Conservation (phyloP, 2,113 vertebrate species). For the Noctilio leporinus region DNA sequence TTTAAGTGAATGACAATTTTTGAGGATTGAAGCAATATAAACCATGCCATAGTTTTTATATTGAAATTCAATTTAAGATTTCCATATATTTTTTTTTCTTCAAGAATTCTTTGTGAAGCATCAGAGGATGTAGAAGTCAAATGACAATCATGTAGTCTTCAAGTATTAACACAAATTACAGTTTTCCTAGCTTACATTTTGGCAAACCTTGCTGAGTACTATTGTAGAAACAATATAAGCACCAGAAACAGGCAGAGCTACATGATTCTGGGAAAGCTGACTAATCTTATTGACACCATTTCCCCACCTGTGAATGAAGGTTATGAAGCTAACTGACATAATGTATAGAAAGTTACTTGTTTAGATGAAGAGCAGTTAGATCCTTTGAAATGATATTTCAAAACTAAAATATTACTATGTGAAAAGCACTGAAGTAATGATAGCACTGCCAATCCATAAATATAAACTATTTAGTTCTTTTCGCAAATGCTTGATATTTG, state of each 20-base stretch:
- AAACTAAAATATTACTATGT: background rate
- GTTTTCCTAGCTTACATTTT: background rate
- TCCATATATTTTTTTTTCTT: background rate
- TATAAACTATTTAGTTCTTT: conserved; percentile 19
- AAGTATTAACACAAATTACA: background rate
- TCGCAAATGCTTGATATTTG: background rate
- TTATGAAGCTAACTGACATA: background rate
- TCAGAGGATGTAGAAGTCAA: background rate
- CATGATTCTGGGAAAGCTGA: background rate
- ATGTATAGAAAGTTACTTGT: background rate
- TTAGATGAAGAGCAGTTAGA: background rate
- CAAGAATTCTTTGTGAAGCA: background rate
- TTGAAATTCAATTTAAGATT: conserved; percentile 23
- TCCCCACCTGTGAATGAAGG: background rate
- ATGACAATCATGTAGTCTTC: background rate
- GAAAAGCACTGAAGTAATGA: background rate
- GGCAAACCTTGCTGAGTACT: background rate
- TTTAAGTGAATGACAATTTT: conserved; percentile 20
- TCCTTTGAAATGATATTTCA: background rate
- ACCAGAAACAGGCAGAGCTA: background rate
- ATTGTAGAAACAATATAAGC: background rate
- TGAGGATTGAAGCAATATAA: conserved; percentile 13
- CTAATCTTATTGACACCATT: background rate
- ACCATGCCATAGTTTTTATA: background rate
- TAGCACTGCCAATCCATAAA: background rate